Evolutionary conservation across 2,888 invertebrate genomes (phyloP), one percentile per base, ranked within the genome.

Genomic region (Neoascia interrupta): DNA sequence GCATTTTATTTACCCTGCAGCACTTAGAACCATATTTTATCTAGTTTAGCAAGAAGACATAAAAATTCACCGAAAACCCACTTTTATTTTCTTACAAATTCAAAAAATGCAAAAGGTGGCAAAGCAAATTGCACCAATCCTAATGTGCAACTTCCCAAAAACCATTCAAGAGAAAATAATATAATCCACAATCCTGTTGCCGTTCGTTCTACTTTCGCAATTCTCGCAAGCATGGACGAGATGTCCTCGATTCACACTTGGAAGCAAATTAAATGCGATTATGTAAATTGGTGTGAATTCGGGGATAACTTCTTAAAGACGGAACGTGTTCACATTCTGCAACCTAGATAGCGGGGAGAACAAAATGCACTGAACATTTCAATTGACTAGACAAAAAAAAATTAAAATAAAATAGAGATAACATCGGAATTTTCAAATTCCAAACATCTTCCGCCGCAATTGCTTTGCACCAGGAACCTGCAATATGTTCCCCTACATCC

Each of bases 251-350:
- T 68, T 58, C 47, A 49, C 68, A 49, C 39, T 49, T 49, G 18
- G n/a, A 21, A 69, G 41, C 36, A 49, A 60, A 68, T 68, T 74
- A 61, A 74, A 68, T 34, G 43, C 39, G 47, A 61, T 61, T 68
- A 68, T 68, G 58, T 16, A 68, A 68, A 54, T 61, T 21, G 39
- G 34, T 26, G 1, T 13, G 18, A 54, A 31, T 54, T 74, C 26
- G 8, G 11, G 61, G 60, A 68, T 49, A 47, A 61, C 54, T 39
- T 60, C 26, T 66, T 66, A 54, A 54, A 16, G 31, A 8, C n/a
- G n/a, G 41, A 45, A 61, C 60, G 51, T 60, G 51, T 60, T 60
- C 43, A 51, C 26, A 60, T 56, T 37, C 19, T 45, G 43, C 6
- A 15, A 10, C 10, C 18, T 6, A 28, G 10, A 19, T 19, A 41